These are phyloP conservation scores for Epizoanthus scotinus DNA, from an alignment of 92 coral and sea anemone species.

Conservation along the genomic window DNA sequence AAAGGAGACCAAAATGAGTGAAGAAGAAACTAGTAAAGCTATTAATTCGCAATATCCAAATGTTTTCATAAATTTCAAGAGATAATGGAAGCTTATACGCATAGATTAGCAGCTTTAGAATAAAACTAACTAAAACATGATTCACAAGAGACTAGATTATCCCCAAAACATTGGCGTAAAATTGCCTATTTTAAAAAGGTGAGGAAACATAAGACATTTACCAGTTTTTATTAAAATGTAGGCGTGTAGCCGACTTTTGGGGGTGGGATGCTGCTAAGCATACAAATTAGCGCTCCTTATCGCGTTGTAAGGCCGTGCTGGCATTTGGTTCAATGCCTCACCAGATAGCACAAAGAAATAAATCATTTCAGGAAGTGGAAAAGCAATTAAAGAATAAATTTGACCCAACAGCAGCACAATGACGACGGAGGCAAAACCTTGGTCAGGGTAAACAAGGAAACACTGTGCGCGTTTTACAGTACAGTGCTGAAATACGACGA, in stretches of 20 bases:
- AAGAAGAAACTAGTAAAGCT: too few relatives aligned
- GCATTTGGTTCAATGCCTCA: slow-evolving; percentile 23
- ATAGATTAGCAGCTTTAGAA: too few relatives aligned
- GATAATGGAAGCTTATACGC: neutral
- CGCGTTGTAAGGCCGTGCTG: slow-evolving; percentile 14
- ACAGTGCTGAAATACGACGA: slow-evolving; percentile 6
- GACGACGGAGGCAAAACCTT: slow-evolving; percentile 24
- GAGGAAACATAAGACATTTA: slow-evolving; percentile 17
- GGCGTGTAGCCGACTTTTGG: neutral
- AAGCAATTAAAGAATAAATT: neutral
- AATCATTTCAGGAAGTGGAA: slow-evolving; percentile 9
- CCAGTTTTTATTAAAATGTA: slow-evolving; percentile 18
- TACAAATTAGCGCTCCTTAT: neutral
- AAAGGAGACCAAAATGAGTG: too few relatives aligned
- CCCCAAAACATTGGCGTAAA: too few relatives aligned
- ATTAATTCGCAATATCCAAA: too few relatives aligned
- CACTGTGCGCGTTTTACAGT: neutral
- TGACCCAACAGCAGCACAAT: slow-evolving; percentile 14
- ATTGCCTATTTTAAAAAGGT: slow-evolving; percentile 13
- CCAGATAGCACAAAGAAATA: neutral
- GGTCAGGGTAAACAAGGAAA: slow-evolving; percentile 37
- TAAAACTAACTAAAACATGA: too few relatives aligned
- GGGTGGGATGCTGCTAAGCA: slow-evolving; percentile 14
- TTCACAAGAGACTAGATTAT: too few relatives aligned
- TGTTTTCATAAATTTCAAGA: too few relatives aligned